These are phyloP conservation scores for Bombus affinis DNA, from an alignment of 1,140 invertebrate genomes.

Conservation along the genomic window DNA sequence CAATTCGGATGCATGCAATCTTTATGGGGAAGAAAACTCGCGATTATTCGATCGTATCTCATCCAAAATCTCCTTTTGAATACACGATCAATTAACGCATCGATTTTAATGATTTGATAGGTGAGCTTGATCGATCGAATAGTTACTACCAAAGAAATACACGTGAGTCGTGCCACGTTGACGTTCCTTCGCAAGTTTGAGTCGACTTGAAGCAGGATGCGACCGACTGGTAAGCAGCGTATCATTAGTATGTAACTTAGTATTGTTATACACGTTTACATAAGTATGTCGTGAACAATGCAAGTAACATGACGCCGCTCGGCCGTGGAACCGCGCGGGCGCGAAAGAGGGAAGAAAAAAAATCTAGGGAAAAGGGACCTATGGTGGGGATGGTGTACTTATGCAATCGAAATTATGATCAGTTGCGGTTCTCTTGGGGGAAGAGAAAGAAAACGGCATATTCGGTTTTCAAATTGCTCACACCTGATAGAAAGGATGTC, in stretches of 20 bases:
- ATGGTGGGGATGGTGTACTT: background rate
- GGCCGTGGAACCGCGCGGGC: constrained; percentile 58
- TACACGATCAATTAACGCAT: background rate
- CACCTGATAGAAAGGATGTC: constrained; percentile 50
- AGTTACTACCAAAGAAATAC: background rate
- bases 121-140: too few species aligned
- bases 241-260: constrained; percentile 71
- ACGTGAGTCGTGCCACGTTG: background rate
- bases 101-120: too few species aligned
- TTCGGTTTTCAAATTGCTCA: constrained; percentile 41
- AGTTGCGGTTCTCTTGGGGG: background rate
- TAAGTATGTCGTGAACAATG: constrained; percentile 77
- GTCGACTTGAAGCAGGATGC: constrained; percentile 66
- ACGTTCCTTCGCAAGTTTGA: constrained; percentile 7
- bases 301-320: constrained; percentile 53
- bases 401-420: constrained; percentile 39
- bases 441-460: constrained; percentile 16
- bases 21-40: background rate
- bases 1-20: background rate
- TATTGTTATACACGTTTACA: constrained; percentile 77
- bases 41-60: background rate
- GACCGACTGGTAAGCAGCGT: constrained; percentile 35
- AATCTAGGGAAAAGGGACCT: background rate
- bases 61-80: background rate
- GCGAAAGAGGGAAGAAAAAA: constrained; percentile 20